Conservation (phyloP, 2,888 invertebrate genomes). For the Trachelus troglodyta region DNA sequence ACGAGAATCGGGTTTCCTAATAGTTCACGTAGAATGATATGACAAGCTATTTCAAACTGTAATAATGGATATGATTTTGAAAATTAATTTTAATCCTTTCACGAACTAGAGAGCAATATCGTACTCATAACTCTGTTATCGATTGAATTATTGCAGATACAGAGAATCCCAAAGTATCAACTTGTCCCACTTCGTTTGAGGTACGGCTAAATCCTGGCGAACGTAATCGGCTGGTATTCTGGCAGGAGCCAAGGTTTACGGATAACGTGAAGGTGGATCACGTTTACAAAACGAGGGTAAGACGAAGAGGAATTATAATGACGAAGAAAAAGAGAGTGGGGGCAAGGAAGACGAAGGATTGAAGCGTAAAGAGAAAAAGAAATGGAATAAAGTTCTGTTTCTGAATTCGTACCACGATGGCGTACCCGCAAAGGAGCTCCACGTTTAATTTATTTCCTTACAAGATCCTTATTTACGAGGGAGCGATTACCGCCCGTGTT, state of each 20-base stretch:
- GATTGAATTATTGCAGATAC: constrained; percentile 61
- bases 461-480: constrained; percentile 27
- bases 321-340: constrained; percentile 14
- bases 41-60: background rate
- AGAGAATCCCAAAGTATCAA: constrained; percentile 70
- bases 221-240: constrained; percentile 70
- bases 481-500: constrained; percentile 22
- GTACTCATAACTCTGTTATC: background rate
- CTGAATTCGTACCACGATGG: constrained; percentile 14
- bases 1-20: background rate
- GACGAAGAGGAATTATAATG: constrained; percentile 26
- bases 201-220: constrained; percentile 70
- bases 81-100: background rate
- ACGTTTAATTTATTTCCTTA: background rate
- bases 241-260: constrained; percentile 75
- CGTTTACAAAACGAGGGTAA: constrained; percentile 73
- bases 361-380: background rate
- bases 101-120: background rate
- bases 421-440: constrained; percentile 9
- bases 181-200: constrained; percentile 74
- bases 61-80: background rate
- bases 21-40: background rate
- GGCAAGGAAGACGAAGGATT: background rate
- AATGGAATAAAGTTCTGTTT: background rate
- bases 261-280: constrained; percentile 71